Base-by-base conservation (phyloP, 1,140 invertebrate species). In the Brachionus calyciflorus region DNA sequence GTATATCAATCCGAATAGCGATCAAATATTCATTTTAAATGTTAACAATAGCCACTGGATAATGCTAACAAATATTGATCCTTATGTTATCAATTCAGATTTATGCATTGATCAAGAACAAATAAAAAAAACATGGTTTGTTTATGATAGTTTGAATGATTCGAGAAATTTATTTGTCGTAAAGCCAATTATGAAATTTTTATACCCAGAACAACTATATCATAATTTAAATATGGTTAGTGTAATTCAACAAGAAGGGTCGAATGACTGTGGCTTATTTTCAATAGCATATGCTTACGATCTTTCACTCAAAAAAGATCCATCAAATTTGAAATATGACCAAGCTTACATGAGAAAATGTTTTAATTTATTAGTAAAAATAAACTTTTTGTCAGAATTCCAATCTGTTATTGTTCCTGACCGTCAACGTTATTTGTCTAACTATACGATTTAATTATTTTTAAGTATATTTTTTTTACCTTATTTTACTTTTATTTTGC, bases 231-330 rank as follows among this genome's bases (percentile, higher is more conserved):
- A 17, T 24, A 51, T 51, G 10, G 49, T 51, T 51, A 24, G 26
- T 24, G 49, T 51, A 51, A 24, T 51, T 24, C 49, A 17, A 24
- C 49, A 51, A 51, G 26, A 24, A 24, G 49, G 49, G 19, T 51
- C 49, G 26, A 51, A 51, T 24, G 49, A 51, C 49, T 12, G 14
- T 12, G 46, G 46, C 19, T 48, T 48, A 48, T 48, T 48, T 48
- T 19, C 49, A 51, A 51, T 51, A 24, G 49, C 49, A 24, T 51
- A 51, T 24, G 49, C 49, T 51, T 51, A 51, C 49, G 49, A 51
- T n/a, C n/a, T n/a, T n/a, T n/a, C n/a, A n/a, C n/a, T n/a, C n/a
- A n/a, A n/a, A n/a, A n/a, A n/a, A n/a, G n/a, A n/a, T n/a, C n/a
- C n/a, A n/a, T n/a, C n/a, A n/a, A n/a, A n/a, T n/a, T n/a, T n/a